Conservation (phyloP, 2,797 vertebrate genomes). For the Antennarius maculatus region DNA sequence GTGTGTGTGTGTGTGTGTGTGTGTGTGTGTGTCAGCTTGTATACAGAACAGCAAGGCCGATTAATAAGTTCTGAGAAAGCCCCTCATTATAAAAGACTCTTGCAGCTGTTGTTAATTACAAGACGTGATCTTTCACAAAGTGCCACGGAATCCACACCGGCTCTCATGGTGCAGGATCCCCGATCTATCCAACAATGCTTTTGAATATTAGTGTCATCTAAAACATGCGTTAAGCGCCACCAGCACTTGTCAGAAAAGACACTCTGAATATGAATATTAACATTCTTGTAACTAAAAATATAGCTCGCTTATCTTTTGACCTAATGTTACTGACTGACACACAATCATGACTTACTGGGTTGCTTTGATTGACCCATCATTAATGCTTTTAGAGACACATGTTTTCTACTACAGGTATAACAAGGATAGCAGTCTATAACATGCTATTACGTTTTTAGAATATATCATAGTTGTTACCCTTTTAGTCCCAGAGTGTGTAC, state of each 20-base stretch:
- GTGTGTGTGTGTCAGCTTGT: conserved; percentile 34
- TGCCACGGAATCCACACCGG: conserved; percentile 23
- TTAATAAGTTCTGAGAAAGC: conserved; percentile 62
- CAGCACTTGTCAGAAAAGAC: neutral
- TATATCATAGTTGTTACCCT: neutral
- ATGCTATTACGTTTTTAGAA: no score
- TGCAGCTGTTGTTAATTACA: conserved; percentile 64
- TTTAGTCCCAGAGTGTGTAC: neutral
- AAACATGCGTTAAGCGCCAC: neutral
- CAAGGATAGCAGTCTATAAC: no score
- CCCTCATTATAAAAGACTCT: conserved; percentile 59
- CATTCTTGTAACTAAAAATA: conserved; percentile 19
- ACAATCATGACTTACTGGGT: neutral
- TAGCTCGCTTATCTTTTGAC: no score
- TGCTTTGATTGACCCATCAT: neutral
- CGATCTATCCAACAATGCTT: conserved; percentile 28
- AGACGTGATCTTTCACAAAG: conserved; percentile 35
- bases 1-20: conserved; percentile 18
- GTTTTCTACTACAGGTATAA: neutral
- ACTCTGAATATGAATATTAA: conserved; percentile 6
- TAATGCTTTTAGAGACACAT: neutral
- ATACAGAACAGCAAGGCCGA: conserved; percentile 52
- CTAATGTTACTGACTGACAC: neutral
- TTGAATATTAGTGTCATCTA: conserved; percentile 4
- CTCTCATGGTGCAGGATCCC: conserved; percentile 14